Evolutionary conservation across 2,888 invertebrate species (phyloP).

Genomic region (Scrobipalpa atriplicella): DNA sequence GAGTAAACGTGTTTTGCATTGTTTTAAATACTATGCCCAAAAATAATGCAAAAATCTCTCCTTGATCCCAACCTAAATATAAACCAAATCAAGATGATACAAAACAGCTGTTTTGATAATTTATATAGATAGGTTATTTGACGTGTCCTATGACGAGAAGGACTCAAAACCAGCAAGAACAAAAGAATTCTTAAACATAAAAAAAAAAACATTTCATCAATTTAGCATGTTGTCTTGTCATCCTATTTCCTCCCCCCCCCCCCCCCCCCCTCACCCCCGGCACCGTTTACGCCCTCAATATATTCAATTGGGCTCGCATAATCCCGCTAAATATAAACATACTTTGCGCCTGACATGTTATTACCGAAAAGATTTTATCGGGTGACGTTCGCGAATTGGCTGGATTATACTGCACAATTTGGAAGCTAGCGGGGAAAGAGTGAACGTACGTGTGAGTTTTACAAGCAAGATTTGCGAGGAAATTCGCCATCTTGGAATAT

Average conservation of each 20-base stretch:
- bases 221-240: slow-evolving; percentile 18
- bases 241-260: slow-evolving; percentile 10
- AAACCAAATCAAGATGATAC: too few species aligned
- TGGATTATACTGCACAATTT: slow-evolving; percentile 37
- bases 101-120: too few species aligned
- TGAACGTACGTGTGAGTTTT: slow-evolving; percentile 17
- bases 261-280: not conserved
- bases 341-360: slow-evolving; percentile 35
- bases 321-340: slow-evolving; percentile 23
- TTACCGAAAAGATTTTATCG: slow-evolving; percentile 39
- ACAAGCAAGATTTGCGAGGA: not conserved
- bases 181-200: not conserved
- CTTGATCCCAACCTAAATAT: too few species aligned
- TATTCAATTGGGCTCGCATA: slow-evolving; percentile 33
- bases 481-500: slow-evolving; percentile 10
- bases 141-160: too few species aligned
- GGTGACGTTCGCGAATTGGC: slow-evolving; percentile 37
- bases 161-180: not conserved
- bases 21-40: too few species aligned
- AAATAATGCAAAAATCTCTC: too few species aligned
- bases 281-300: slow-evolving; percentile 32
- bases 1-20: too few species aligned
- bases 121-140: too few species aligned
- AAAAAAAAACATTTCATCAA: slow-evolving; percentile 9
- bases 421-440: slow-evolving; percentile 12